These are phyloP conservation scores for Drosophila leonis DNA, from an alignment of 2,888 invertebrate species.

Conservation along the genomic window DNA sequence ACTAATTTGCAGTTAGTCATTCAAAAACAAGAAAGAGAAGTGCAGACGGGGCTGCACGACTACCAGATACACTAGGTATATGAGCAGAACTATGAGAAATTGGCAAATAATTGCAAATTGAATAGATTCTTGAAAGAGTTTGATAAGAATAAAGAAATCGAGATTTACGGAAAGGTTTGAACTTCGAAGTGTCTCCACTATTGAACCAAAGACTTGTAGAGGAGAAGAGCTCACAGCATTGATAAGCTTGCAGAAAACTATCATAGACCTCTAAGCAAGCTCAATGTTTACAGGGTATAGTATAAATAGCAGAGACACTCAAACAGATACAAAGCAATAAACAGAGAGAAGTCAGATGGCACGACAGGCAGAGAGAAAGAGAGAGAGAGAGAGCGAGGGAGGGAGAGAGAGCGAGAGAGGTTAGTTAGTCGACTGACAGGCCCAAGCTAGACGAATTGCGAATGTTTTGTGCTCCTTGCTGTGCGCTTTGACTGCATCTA, in stretches of 20 bases:
- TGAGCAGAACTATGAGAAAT: neutral
- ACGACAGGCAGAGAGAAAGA: conserved; percentile 3
- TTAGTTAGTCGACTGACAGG: conserved; percentile 11
- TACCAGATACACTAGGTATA: neutral
- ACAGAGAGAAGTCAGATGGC: conserved; percentile 9
- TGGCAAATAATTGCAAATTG: too few relatives aligned
- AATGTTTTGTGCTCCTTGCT: conserved; percentile 58
- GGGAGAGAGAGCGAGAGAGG: conserved; percentile 5
- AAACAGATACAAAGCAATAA: conserved; percentile 42
- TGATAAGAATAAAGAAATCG: neutral
- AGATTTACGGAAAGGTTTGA: too few relatives aligned
- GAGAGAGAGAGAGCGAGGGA: neutral
- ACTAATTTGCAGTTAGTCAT: conserved; percentile 75
- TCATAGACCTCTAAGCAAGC: neutral
- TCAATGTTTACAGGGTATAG: conserved; percentile 9
- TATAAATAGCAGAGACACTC: conserved; percentile 26
- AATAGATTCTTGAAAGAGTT: neutral
- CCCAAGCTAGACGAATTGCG: conserved; percentile 37
- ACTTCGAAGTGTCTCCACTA: too few relatives aligned
- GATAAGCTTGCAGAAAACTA: neutral
- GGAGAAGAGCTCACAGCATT: neutral
- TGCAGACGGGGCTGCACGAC: neutral
- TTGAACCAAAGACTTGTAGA: neutral
- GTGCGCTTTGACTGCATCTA: conserved; percentile 77
- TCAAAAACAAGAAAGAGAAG: conserved; percentile 33